Evolutionary conservation across 2,888 invertebrate genomes (phyloP).

Genomic region (Fragum whitleyi): DNA sequence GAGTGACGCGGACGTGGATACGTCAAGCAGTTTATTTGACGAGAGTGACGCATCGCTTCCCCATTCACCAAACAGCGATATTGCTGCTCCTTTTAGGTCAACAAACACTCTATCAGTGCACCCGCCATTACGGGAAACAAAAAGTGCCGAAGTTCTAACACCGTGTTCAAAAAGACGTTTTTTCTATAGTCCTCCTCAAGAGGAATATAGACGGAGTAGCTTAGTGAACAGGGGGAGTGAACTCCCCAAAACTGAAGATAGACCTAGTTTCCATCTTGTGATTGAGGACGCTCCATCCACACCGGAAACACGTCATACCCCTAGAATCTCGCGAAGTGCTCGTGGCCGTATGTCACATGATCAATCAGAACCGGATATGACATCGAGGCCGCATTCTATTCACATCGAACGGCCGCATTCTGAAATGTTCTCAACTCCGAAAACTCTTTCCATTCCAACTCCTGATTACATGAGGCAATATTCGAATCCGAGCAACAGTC

Average conservation of each 20-base stretch:
- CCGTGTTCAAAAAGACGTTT: slow-evolving; percentile 67
- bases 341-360: slow-evolving; percentile 69
- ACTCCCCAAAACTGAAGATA: slow-evolving; percentile 54
- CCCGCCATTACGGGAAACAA: slow-evolving; percentile 68
- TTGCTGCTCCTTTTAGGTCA: slow-evolving; percentile 57
- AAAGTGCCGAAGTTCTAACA: slow-evolving; percentile 73
- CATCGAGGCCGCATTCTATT: slow-evolving; percentile 66
- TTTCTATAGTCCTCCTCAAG: slow-evolving; percentile 58
- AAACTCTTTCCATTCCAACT: slow-evolving; percentile 78
- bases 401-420: slow-evolving; percentile 74
- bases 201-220: slow-evolving; percentile 46
- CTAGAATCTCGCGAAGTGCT: slow-evolving; percentile 58
- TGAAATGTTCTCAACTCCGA: slow-evolving; percentile 70
- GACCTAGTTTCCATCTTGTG: slow-evolving; percentile 66
- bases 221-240: slow-evolving; percentile 39
- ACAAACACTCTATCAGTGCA: slow-evolving; percentile 47
- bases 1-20: slow-evolving; percentile 81
- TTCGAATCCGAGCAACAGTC: slow-evolving; percentile 40
- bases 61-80: slow-evolving; percentile 78
- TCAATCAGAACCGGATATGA: slow-evolving; percentile 69
- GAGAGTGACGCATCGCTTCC: slow-evolving; percentile 79
- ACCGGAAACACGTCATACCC: slow-evolving; percentile 58
- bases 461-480: slow-evolving; percentile 67
- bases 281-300: slow-evolving; percentile 69
- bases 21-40: slow-evolving; percentile 80